Evolutionary conservation across 37 sponge, comb jelly and placozoan species (phyloP).

Genomic region (Bolinopsis microptera): DNA sequence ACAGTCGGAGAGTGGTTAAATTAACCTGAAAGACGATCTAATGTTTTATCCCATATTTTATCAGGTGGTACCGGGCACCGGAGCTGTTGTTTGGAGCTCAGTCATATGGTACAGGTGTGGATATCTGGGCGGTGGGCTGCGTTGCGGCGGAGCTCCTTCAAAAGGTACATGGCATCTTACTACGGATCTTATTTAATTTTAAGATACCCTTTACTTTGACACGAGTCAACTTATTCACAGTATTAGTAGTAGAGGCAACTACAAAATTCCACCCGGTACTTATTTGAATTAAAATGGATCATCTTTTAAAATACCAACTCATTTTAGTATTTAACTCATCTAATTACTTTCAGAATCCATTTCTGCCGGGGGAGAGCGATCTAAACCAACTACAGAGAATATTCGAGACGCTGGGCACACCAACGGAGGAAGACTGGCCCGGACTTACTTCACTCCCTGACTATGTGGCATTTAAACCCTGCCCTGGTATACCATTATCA

Average conservation of each 20-base stretch:
- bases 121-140: constrained; percentile 97
- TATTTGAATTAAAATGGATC: too few relatives aligned
- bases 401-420: constrained; percentile 91
- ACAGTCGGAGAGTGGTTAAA: too few relatives aligned
- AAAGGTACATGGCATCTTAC: too few relatives aligned
- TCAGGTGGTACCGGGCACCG: constrained; percentile 93
- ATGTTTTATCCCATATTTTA: not conserved
- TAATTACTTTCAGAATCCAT: constrained; percentile 77
- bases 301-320: not conserved
- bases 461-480: constrained; percentile 79
- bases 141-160: constrained; percentile 90
- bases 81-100: constrained; percentile 95
- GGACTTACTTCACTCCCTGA: constrained; percentile 83
- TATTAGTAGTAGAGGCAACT: too few relatives aligned
- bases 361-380: constrained; percentile 91
- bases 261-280: too few relatives aligned
- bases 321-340: too few relatives aligned
- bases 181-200: not conserved
- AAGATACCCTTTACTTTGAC: not conserved
- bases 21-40: too few relatives aligned
- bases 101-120: constrained; percentile 93
- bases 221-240: not conserved
- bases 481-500: constrained; percentile 74
- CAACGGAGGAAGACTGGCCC: constrained; percentile 87
- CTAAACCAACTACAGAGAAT: constrained; percentile 87